phyloP scores from a whole-genome alignment of 2,113 vertebrate genomes.

The Ceuthmochares aereus region DNA sequence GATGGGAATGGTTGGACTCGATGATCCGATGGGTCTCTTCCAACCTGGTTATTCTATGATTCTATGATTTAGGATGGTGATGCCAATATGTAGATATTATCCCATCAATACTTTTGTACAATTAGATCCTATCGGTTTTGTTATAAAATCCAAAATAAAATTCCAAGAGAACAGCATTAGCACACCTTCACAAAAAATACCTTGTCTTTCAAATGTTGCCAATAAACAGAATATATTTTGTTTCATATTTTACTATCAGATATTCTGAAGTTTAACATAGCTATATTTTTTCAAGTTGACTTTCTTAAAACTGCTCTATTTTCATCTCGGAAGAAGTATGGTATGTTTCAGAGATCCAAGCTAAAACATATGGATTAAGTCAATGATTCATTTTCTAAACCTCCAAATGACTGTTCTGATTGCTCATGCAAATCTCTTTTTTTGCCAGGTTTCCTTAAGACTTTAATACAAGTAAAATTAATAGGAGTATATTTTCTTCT shows the following conservation, averaged over 20 bases:
- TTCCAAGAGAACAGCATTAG: background rate
- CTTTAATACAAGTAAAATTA: slow-evolving; percentile 26
- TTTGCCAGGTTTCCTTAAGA: slow-evolving; percentile 46
- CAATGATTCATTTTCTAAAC: slow-evolving; percentile 54
- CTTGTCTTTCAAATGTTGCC: background rate
- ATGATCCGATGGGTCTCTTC: too few species aligned
- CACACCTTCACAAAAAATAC: background rate
- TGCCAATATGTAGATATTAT: background rate
- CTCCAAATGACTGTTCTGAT: slow-evolving; percentile 48
- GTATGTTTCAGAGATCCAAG: background rate
- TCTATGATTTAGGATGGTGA: background rate
- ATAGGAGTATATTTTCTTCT: slow-evolving; percentile 41
- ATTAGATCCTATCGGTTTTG: background rate
- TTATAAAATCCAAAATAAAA: background rate
- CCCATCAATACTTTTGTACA: background rate
- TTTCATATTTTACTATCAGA: background rate
- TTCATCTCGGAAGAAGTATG: background rate
- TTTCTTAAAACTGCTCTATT: background rate
- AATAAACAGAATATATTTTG: background rate
- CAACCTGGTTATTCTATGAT: too few species aligned
- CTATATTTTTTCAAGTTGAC: background rate
- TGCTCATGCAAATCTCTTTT: slow-evolving; percentile 51
- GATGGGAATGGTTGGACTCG: too few species aligned
- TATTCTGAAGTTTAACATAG: background rate
- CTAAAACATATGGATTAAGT: slow-evolving; percentile 46